phyloP scores from a whole-genome alignment of 2,888 invertebrate genomes.

The Seira ritae region DNA sequence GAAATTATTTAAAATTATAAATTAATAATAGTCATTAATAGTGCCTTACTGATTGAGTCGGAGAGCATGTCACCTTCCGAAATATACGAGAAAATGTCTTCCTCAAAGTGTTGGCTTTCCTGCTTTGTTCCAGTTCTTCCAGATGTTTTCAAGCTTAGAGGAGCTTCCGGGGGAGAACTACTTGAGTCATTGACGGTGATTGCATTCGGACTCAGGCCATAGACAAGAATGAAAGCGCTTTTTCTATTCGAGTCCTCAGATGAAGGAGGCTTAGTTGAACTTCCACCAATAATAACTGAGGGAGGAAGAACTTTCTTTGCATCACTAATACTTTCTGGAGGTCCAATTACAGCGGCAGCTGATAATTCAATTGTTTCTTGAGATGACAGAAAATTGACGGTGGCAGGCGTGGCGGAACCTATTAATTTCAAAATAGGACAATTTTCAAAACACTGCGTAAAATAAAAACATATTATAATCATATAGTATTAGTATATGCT shows the following conservation, averaged over 20 bases:
- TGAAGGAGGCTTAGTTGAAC: constrained; percentile 20
- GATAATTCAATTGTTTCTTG: constrained; percentile 75
- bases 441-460: too few relatives aligned
- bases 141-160: constrained; percentile 26
- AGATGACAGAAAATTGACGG: constrained; percentile 1
- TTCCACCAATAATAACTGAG: constrained; percentile 65
- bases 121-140: constrained; percentile 69
- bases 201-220: constrained; percentile 61
- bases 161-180: constrained; percentile 46
- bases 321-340: constrained; percentile 70
- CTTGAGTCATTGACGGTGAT: constrained; percentile 54
- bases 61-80: constrained; percentile 70
- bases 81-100: constrained; percentile 69
- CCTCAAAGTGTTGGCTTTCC: constrained; percentile 67
- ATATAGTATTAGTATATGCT: background rate
- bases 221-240: constrained; percentile 64
- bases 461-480: background rate
- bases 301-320: constrained; percentile 47
- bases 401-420: constrained; percentile 31
- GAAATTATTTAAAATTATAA: too few relatives aligned
- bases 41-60: constrained; percentile 64
- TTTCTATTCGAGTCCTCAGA: background rate
- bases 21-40: too few relatives aligned
- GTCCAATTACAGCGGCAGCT: constrained; percentile 77
- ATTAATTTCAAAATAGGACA: background rate